phyloP scores from a whole-genome alignment of 2,113 vertebrate genomes.

The Mionectes macconnelli region DNA sequence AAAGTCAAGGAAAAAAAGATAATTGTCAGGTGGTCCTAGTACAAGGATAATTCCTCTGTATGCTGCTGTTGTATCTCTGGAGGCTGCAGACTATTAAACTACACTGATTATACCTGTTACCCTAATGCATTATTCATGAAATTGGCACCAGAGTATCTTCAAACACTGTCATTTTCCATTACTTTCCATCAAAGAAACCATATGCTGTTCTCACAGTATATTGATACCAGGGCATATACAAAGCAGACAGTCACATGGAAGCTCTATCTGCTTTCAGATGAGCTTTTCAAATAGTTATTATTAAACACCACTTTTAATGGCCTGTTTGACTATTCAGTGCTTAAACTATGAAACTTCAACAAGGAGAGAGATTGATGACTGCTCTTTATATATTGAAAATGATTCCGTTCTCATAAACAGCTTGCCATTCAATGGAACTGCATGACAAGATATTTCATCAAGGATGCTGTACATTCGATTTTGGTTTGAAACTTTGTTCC shows the following conservation, averaged over 20 bases:
- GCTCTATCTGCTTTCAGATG: conserved; percentile 29
- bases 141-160: conserved; percentile 76
- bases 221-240: conserved; percentile 16
- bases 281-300: conserved; percentile 43
- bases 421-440: not conserved
- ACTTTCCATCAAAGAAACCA: conserved; percentile 80
- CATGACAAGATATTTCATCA: not conserved
- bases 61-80: conserved; percentile 54
- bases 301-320: conserved; percentile 17
- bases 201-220: conserved; percentile 70
- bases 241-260: conserved; percentile 39
- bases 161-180: conserved; percentile 86
- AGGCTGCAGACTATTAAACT: conserved; percentile 79
- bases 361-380: not conserved
- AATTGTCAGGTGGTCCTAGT: conserved; percentile 1
- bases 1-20: not conserved
- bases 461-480: not conserved
- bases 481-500: not conserved
- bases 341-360: conserved; percentile 18
- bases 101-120: conserved; percentile 81
- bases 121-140: conserved; percentile 86
- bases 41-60: conserved; percentile 22
- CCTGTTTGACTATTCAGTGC: conserved; percentile 37
- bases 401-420: not conserved
- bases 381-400: not conserved